phyloP scores from a whole-genome alignment of 2,888 invertebrate species.

The Ellobium chinense region DNA sequence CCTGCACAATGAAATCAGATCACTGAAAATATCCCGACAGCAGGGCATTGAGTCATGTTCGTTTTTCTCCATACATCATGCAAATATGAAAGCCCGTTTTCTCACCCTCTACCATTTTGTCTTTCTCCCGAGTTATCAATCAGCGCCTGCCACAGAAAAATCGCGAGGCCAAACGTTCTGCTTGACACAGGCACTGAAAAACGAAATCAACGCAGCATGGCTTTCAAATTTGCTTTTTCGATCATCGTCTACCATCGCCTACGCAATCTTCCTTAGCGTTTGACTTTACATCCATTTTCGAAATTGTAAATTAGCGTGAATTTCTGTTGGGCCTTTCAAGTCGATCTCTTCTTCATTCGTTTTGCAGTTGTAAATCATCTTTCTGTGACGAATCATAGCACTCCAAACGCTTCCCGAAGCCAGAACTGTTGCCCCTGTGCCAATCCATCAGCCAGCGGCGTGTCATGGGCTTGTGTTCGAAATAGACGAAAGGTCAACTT shows the following conservation, averaged over 20 bases:
- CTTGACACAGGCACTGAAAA: background rate
- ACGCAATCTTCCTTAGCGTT: background rate
- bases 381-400: background rate
- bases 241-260: background rate
- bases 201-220: background rate
- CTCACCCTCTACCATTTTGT: background rate
- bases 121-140: background rate
- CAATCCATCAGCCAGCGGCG: background rate
- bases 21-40: background rate
- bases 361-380: background rate
- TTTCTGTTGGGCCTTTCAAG: background rate
- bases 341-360: background rate
- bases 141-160: background rate
- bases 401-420: background rate
- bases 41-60: background rate
- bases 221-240: background rate
- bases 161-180: background rate
- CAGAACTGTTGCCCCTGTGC: background rate
- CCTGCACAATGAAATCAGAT: background rate
- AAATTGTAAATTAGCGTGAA: background rate
- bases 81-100: background rate
- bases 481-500: no score
- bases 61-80: background rate
- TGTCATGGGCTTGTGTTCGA: background rate
- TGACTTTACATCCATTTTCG: background rate